Percentiles rank a stretch among this genome's conserved stretches.
Conservation (phyloP, 2,888 invertebrate genomes). For the Metellina segmentata region DNA sequence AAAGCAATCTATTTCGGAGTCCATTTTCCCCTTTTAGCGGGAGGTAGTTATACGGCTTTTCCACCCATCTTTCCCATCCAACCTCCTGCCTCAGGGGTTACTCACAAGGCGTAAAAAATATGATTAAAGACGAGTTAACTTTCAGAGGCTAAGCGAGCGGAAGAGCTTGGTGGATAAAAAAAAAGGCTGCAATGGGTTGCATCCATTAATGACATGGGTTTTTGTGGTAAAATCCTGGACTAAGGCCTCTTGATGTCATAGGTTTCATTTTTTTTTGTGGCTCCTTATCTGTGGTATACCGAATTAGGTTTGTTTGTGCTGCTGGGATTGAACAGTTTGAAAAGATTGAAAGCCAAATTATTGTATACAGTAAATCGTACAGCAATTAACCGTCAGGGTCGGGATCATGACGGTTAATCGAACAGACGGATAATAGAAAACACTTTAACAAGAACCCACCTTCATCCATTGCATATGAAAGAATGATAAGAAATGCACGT, state of each 20-base stretch:
- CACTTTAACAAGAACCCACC: no score
- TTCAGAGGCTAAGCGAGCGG: background rate
- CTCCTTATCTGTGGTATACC: background rate
- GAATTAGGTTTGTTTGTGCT: background rate
- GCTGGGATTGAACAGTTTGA: no score
- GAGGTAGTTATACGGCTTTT: no score
- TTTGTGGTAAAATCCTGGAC: background rate
- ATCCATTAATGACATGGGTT: background rate
- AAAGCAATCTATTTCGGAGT: background rate
- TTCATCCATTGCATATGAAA: no score
- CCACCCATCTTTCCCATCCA: background rate
- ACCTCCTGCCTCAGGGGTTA: background rate
- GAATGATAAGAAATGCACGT: no score
- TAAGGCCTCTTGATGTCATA: background rate
- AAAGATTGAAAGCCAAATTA: no score
- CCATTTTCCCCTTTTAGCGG: background rate
- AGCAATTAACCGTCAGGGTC: no score
- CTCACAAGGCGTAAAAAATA: background rate
- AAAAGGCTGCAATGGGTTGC: background rate
- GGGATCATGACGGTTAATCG: no score
- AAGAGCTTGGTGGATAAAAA: background rate
- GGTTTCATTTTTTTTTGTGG: background rate
- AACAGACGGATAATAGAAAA: no score
- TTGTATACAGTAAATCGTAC: no score
- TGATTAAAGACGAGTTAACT: background rate